Conservation (phyloP, 2,888 invertebrate genomes). For the Endomychus coccineus region DNA sequence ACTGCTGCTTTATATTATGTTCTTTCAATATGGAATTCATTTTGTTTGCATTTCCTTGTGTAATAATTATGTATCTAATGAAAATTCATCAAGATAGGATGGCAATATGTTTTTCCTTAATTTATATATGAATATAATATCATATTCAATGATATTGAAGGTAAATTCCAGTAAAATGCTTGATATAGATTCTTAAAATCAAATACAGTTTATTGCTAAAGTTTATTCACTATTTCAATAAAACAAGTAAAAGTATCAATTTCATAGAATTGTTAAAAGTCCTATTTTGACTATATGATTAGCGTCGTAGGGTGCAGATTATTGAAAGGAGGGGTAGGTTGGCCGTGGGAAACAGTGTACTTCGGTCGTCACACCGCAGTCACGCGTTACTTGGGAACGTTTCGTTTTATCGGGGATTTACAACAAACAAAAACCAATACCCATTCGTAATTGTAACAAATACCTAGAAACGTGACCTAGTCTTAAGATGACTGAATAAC, state of each 20-base stretch:
- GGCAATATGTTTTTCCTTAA: too few relatives aligned
- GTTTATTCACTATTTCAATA: too few relatives aligned
- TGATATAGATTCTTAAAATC: too few relatives aligned
- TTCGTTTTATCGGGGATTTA: conserved; percentile 22
- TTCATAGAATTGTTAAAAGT: conserved; percentile 13
- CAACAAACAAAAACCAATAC: conserved; percentile 21
- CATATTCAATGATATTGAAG: too few relatives aligned
- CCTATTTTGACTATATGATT: conserved; percentile 10
- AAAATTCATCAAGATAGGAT: too few relatives aligned
- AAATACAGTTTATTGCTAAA: too few relatives aligned
- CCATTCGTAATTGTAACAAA: conserved; percentile 12
- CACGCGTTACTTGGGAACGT: conserved; percentile 30
- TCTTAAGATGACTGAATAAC: conserved; percentile 12
- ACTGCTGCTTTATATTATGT: too few relatives aligned
- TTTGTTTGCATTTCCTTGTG: too few relatives aligned
- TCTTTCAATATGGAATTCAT: too few relatives aligned
- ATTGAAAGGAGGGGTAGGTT: conserved; percentile 24
- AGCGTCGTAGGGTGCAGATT: conserved; percentile 10
- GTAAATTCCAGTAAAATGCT: too few relatives aligned
- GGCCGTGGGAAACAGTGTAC: conserved; percentile 36
- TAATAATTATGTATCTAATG: too few relatives aligned
- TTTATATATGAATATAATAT: too few relatives aligned
- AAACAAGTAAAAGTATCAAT: conserved; percentile 10
- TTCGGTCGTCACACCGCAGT: conserved; percentile 35
- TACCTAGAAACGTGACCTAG: conserved; percentile 13